Conservation (phyloP, 2,113 vertebrate genomes). For the Scopus umbretta region DNA sequence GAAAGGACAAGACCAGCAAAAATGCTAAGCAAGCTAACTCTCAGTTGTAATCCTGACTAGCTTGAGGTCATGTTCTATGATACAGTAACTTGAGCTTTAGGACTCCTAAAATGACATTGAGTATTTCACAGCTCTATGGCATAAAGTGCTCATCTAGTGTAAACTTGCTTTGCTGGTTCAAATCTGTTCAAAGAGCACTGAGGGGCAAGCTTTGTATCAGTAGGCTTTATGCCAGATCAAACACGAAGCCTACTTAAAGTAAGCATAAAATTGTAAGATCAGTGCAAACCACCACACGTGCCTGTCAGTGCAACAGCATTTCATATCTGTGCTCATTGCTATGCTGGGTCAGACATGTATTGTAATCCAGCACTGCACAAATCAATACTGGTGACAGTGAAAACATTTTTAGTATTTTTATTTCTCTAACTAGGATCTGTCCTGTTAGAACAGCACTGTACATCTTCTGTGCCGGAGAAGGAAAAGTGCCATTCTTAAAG, state of each 20-base stretch:
- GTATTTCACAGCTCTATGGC: neutral
- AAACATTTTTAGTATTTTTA: too few species aligned
- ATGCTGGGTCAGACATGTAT: rapidly evolving
- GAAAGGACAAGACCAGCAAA: neutral
- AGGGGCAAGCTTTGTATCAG: neutral
- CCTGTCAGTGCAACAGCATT: neutral
- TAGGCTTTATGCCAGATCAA: neutral
- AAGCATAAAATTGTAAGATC: neutral
- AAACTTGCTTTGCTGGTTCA: neutral
- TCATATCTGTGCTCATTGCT: neutral
- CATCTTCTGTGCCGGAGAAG: neutral
- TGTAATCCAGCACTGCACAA: neutral
- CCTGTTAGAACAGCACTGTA: neutral
- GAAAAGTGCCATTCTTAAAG: neutral
- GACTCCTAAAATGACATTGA: neutral
- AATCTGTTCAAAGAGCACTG: neutral
- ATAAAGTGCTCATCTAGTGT: neutral
- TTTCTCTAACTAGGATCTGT: too few species aligned
- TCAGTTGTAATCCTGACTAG: neutral
- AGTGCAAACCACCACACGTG: neutral
- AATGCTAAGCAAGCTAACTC: neutral
- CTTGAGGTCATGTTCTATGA: neutral
- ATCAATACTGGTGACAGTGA: neutral
- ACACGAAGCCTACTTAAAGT: neutral
- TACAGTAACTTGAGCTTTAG: neutral